Evolutionary conservation across 2,888 invertebrate species (phyloP).

Genomic region (Agrochola lychnidis): DNA sequence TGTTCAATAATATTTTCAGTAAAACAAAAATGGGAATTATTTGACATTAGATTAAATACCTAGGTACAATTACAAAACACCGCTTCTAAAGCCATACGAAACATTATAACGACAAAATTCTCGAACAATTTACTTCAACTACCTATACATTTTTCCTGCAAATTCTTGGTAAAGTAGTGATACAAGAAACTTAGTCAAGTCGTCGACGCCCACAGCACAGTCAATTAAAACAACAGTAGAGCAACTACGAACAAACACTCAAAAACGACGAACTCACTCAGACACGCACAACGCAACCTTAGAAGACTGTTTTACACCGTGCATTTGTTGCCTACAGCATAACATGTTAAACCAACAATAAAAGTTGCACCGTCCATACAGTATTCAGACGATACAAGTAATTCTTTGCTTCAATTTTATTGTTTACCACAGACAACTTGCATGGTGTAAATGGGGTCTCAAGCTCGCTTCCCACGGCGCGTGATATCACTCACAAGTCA

Average conservation of each 20-base stretch:
- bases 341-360: background rate
- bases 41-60: too few relatives aligned
- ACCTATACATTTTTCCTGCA: conserved; percentile 41
- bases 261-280: background rate
- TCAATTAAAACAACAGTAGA: conserved; percentile 7
- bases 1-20: too few relatives aligned
- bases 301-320: background rate
- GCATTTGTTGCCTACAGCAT: background rate
- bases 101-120: conserved; percentile 17
- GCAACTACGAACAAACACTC: background rate
- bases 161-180: conserved; percentile 58
- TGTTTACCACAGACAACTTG: background rate
- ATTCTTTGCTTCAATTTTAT: background rate
- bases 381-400: background rate
- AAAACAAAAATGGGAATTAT: too few relatives aligned
- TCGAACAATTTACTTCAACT: conserved; percentile 15
- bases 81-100: conserved; percentile 11
- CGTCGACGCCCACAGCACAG: conserved; percentile 31
- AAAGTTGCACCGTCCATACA: background rate
- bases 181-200: conserved; percentile 51
- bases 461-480: background rate
- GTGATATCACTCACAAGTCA: background rate
- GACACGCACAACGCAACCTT: background rate
- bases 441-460: background rate
- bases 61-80: conserved; percentile 1